These are phyloP conservation scores for Conus canariensis DNA, from an alignment of 2,888 invertebrate genomes.

Conservation along the genomic window DNA sequence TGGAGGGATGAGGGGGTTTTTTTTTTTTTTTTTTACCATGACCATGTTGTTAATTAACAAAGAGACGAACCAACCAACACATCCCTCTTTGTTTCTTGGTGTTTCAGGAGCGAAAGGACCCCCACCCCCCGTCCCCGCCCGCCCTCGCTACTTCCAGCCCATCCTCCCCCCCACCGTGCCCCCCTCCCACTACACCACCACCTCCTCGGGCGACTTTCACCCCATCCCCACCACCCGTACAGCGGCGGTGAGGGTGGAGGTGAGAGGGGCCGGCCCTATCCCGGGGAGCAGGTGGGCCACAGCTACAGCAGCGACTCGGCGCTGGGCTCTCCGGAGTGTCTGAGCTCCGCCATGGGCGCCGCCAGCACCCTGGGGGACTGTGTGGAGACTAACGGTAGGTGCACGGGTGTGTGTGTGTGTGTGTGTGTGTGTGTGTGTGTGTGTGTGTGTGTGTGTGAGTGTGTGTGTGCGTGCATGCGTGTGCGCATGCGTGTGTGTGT, in stretches of 20 bases:
- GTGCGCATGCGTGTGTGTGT: background rate
- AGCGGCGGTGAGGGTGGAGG: background rate
- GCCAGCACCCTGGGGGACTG: slow-evolving; percentile 5
- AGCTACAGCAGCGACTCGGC: slow-evolving; percentile 68
- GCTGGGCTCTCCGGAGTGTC: slow-evolving; percentile 63
- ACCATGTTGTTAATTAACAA: background rate
- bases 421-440: background rate
- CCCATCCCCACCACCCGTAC: slow-evolving; percentile 54
- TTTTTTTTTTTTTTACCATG: no score
- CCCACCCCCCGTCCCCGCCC: slow-evolving; percentile 58
- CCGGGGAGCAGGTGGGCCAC: slow-evolving; percentile 2
- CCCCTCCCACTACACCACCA: slow-evolving; percentile 48
- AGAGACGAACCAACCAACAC: background rate
- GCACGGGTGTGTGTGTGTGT: background rate
- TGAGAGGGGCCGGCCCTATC: background rate
- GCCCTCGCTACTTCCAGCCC: slow-evolving; percentile 63
- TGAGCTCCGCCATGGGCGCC: slow-evolving; percentile 9
- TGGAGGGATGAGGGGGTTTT: no score
- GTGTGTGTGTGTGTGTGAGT: background rate
- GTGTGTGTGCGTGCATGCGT: background rate
- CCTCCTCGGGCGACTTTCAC: slow-evolving; percentile 49
- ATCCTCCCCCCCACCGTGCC: slow-evolving; percentile 53
- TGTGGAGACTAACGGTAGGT: slow-evolving; percentile 6
- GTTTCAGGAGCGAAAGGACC: slow-evolving; percentile 39
- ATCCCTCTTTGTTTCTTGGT: background rate